Evolutionary conservation across 2,888 invertebrate species (phyloP), one percentile per base, ranked within the genome.

Genomic region (Teleiodes luculella): DNA sequence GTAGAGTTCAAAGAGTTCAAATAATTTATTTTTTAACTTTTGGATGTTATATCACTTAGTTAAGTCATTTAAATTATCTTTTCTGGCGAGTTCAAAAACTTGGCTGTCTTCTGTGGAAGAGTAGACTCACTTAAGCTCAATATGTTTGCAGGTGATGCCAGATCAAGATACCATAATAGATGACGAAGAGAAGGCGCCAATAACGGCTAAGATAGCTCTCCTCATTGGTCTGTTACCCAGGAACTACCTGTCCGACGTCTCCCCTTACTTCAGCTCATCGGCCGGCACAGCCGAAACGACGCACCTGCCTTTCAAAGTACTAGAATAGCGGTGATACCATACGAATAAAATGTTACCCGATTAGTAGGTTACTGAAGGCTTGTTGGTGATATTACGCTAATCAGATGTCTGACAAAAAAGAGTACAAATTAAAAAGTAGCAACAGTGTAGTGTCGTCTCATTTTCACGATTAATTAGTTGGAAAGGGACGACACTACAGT

Each of bases 91-190:
- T n/a, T n/a, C n/a, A n/a, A n/a, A n/a, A n/a, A n/a, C n/a, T n/a
- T n/a, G n/a, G n/a, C n/a, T n/a, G n/a, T n/a, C n/a, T n/a, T n/a
- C n/a, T n/a, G n/a, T n/a, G n/a, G n/a, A n/a, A n/a, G n/a, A n/a
- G n/a, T n/a, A n/a, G n/a, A n/a, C n/a, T n/a, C n/a, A n/a, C n/a
- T n/a, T n/a, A n/a, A n/a, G n/a, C n/a, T n/a, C n/a, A n/a, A n/a
- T n/a, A n/a, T n/a, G n/a, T n/a, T 67, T 62, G 6, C 71, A 94
- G 93, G 91, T 96, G 81, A 95, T 96, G 94, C 96, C 96, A 7
- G 95, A 96, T 78, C 93, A 93, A 61, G 93, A 94, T 57, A 86
- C 86, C 36, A 90, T 90, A 58, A 76, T 90, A 31, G 83, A 85
- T 56, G 83, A 82, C 8, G 82, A 83, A 61, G 81, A 88, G 51